Conservation (phyloP, 2,797 vertebrate genomes). For the Pseudomugil gertrudae region DNA sequence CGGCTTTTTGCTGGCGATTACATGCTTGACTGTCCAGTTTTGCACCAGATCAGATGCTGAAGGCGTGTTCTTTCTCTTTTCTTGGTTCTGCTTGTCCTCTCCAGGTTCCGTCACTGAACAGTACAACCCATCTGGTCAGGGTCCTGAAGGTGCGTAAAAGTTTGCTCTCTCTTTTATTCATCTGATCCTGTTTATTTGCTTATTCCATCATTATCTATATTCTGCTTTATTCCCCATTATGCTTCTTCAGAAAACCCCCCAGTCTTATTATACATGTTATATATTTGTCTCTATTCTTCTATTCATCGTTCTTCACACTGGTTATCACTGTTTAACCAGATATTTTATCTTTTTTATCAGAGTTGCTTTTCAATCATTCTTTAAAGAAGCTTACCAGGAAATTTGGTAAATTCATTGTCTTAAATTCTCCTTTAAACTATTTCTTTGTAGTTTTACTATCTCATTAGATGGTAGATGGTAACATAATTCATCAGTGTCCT, state of each 20-base stretch:
- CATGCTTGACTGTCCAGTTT: no score
- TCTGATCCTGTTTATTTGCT: not conserved
- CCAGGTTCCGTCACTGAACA: constrained; percentile 85
- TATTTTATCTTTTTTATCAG: not conserved
- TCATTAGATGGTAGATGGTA: not conserved
- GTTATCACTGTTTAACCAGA: not conserved
- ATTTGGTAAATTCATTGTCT: not conserved
- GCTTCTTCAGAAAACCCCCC: not conserved
- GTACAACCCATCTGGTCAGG: constrained; percentile 85
- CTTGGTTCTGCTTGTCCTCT: constrained; percentile 83
- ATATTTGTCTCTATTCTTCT: not conserved
- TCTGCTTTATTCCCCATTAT: not conserved
- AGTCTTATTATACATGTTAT: no score
- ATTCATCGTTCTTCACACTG: not conserved
- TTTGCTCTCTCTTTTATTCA: not conserved
- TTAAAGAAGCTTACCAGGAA: not conserved
- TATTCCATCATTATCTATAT: not conserved
- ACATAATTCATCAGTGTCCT: not conserved
- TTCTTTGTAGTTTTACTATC: not conserved
- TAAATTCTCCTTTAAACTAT: not conserved
- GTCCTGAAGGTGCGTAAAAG: constrained; percentile 82
- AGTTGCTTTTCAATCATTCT: not conserved
- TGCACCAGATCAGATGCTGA: constrained; percentile 70
- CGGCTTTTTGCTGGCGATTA: no score
- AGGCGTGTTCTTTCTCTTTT: constrained; percentile 76